Evolutionary conservation across 2,797 vertebrate species (phyloP), one percentile per base, ranked within the genome.

Genomic region (Poeciliopsis gracilis): DNA sequence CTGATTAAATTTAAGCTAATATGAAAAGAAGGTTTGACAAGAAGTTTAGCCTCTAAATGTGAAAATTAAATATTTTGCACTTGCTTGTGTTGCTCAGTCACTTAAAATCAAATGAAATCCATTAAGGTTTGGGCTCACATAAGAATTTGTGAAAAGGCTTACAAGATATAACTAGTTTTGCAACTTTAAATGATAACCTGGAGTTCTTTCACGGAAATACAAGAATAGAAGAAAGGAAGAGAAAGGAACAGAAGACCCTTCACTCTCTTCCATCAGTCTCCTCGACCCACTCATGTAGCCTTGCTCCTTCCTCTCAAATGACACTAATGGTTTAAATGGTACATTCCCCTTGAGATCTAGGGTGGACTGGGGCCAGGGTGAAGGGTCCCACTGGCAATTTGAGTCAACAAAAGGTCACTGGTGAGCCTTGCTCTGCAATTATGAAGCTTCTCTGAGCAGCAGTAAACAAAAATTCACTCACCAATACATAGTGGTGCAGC

Each of bases 301-400:
- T 12, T 76, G 83, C 87, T 76, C 72, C 82, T 77, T 82, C 81
- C 85, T 93, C 90, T 95, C 94, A 90, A 78, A 93, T 94, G 94
- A 92, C 94, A 87, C 81, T 93, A 94, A 95, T 94, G 93, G 88
- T 87, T 92, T 93, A 88, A 93, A 92, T 90, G 92, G 83, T 82
- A 81, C 78, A 38, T 88, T 91, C 90, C 89, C 77, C 41, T 3
- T 80, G 80, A 91, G 90, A 93, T 84, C 76, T 74, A 69, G 61
- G 84, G 82, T 30, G 2, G 73, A 77, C 78, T 61, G 85, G 87
- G 86, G 90, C 77, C 77, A 12, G 77, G 89, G 88, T 90, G 87
- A 93, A 87, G 86, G 89, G 89, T 90, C 89, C 86, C 86, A 90
- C 83, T 90, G 89, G 80, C 86, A 78, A 86, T 92, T 90, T 57